Evolutionary conservation across 2,797 vertebrate genomes (phyloP), one percentile per base, ranked within the genome.

Genomic region (Hemibagrus guttatus): DNA sequence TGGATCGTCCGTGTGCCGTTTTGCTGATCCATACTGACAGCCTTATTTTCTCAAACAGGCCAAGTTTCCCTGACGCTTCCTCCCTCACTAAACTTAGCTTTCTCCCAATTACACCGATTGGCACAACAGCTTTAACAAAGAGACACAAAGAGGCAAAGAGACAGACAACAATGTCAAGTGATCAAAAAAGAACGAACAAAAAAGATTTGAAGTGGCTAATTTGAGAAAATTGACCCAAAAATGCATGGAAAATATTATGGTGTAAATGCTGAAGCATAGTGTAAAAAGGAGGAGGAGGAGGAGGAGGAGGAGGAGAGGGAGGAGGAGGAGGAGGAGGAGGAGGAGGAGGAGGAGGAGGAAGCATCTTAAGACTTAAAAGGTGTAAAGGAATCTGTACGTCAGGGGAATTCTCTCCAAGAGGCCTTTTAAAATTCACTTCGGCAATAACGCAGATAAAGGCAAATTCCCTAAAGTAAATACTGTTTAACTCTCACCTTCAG

Each of bases 401-500:
- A 28, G 86, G 95, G 95, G 95, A 95, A 93, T 95, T 94, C 92
- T 94, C 90, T 93, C 89, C 90, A 87, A 92, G 91, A 91, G 92
- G 91, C 91, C 91, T 92, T 95, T 94, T 91, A 90, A 92, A 94
- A 92, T 92, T 92, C 93, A 94, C 92, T 91, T 46, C 85, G 79
- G 92, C 93, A 93, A 95, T 95, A 95, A 95, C 86, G 76, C 91
- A 91, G 93, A 95, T 95, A 93, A 94, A 94, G 93, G 94, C 88
- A 87, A 93, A 92, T 91, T 92, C 92, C 92, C 92, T 80, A 88
- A 91, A 92, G 92, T 94, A 95, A 95, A 95, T 93, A 94, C 93
- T 94, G 93, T 94, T 96, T 95, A 95, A 94, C 94, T 94, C 92
- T 93, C 93, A 95, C 94, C 94, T 95, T 94, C 92, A 95, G 94